A percentile compares a stretch with the other conserved stretches of the same genome.
These are phyloP conservation scores for Pseudolaguvia tuberculata DNA, from an alignment of 2,113 vertebrate genomes.

Conservation along the genomic window DNA sequence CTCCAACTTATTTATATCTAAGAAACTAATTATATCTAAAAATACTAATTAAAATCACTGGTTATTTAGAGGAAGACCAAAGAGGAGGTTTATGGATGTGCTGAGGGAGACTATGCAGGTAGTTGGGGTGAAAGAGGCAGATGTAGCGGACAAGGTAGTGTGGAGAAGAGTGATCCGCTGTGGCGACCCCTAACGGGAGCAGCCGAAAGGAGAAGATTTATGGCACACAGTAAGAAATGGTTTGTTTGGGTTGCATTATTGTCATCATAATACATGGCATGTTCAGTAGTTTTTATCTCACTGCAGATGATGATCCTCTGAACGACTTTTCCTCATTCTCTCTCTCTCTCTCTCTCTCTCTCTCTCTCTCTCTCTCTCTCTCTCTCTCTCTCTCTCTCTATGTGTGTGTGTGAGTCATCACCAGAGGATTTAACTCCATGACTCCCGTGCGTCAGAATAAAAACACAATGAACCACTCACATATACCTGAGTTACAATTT, in stretches of 20 bases:
- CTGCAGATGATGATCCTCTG: conserved; percentile 51
- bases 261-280: conserved; percentile 19
- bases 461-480: background rate
- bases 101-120: too few species aligned
- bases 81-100: too few species aligned
- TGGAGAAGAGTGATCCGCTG: too few species aligned
- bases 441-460: conserved; percentile 24
- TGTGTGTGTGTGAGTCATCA: conserved; percentile 68
- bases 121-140: too few species aligned
- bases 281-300: conserved; percentile 32
- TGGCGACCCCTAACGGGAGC: too few species aligned
- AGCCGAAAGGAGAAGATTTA: too few species aligned
- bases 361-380: conserved; percentile 63
- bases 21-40: too few species aligned
- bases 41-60: background rate
- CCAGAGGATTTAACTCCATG: conserved; percentile 64
- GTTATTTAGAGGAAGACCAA: too few species aligned
- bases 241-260: background rate
- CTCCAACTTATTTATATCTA: background rate
- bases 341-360: conserved; percentile 63
- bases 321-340: conserved; percentile 49
- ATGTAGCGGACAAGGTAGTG: too few species aligned
- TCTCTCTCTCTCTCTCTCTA: conserved; percentile 64
- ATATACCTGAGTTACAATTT: background rate
- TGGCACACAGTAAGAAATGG: background rate